Percentiles rank a stretch among this genome's conserved stretches.
Conservation (phyloP, 2,888 invertebrate genomes). For the Erebia epiphron region DNA sequence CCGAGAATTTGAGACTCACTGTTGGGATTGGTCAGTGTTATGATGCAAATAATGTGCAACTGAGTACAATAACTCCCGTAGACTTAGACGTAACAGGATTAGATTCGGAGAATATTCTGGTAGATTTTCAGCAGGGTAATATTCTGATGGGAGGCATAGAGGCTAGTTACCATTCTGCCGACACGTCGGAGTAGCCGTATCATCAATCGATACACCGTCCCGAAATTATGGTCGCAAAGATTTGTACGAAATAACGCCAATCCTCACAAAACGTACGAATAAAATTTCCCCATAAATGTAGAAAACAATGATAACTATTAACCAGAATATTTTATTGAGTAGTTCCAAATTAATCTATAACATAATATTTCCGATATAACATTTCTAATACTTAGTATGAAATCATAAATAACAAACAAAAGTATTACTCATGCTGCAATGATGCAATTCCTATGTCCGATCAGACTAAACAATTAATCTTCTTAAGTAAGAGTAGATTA, state of each 20-base stretch:
- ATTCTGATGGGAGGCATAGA: too few species aligned
- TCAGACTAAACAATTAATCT: neutral
- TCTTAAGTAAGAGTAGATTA: neutral
- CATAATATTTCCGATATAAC: neutral
- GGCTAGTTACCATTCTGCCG: too few species aligned
- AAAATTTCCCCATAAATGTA: too few species aligned
- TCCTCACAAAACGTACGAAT: too few species aligned
- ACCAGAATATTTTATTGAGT: too few species aligned
- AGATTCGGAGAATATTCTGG: neutral
- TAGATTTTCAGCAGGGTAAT: too few species aligned
- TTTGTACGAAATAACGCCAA: too few species aligned
- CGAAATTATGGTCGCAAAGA: neutral
- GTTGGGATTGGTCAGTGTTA: constrained; percentile 62
- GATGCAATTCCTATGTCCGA: constrained; percentile 2
- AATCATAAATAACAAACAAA: constrained; percentile 5
- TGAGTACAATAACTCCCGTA: neutral
- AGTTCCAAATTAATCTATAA: neutral
- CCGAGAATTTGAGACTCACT: constrained; percentile 13
- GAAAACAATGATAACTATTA: too few species aligned
- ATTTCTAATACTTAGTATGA: neutral
- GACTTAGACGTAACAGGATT: neutral
- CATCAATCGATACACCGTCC: neutral
- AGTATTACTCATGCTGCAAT: constrained; percentile 9
- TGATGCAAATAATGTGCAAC: constrained; percentile 35
- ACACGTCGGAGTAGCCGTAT: neutral